These are phyloP conservation scores for Eumerus sabulonum DNA, from an alignment of 2,888 invertebrate genomes.

Conservation along the genomic window DNA sequence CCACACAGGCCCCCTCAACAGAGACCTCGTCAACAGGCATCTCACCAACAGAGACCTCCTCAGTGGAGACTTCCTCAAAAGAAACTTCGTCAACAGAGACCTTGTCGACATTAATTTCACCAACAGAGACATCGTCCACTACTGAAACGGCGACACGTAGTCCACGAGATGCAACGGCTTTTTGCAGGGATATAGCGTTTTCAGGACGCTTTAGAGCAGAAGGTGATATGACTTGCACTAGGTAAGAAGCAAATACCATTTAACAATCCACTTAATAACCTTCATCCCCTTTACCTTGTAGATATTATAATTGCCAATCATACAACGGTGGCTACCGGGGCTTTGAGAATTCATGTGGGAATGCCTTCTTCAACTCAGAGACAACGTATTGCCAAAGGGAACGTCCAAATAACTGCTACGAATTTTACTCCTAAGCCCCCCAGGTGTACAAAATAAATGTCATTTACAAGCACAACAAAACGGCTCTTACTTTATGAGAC, in stretches of 20 bases:
- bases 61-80: too few species aligned
- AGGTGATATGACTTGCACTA: slow-evolving; percentile 63
- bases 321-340: background rate
- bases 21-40: too few species aligned
- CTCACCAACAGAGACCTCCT: too few species aligned
- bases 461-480: too few species aligned
- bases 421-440: too few species aligned
- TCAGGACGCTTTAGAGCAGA: slow-evolving; percentile 46
- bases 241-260: slow-evolving; percentile 21
- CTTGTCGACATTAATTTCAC: background rate
- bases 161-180: slow-evolving; percentile 41
- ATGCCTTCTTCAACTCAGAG: slow-evolving; percentile 12
- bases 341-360: background rate
- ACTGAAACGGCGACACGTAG: background rate
- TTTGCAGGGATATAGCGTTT: slow-evolving; percentile 50
- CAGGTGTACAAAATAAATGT: too few species aligned
- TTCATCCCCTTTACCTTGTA: background rate
- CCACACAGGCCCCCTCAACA: too few species aligned
- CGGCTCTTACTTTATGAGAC: too few species aligned
- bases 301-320: background rate
- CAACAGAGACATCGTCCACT: background rate
- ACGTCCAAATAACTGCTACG: slow-evolving; percentile 7
- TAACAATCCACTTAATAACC: background rate
- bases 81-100: too few species aligned
- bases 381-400: background rate